Conservation (phyloP, 2,113 vertebrate species). For the Talpa occidentalis region DNA sequence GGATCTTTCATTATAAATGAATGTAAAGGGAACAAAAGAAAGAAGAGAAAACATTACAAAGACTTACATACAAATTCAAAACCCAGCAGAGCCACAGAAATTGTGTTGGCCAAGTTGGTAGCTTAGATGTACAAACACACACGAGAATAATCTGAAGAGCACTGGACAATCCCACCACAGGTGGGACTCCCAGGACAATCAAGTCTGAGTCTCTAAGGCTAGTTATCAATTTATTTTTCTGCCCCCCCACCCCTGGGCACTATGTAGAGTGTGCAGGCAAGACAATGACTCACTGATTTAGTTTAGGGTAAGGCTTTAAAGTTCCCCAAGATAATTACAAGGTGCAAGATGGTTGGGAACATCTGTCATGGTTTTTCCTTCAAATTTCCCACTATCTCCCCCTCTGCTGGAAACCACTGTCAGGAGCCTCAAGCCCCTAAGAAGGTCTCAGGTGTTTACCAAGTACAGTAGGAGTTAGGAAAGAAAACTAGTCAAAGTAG, state of each 20-base stretch:
- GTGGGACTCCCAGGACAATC: background rate
- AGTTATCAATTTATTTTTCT: no score
- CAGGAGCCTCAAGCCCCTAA: background rate
- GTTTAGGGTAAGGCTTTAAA: background rate
- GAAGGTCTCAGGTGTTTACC: background rate
- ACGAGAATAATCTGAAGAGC: background rate
- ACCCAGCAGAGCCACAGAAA: background rate
- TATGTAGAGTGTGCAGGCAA: background rate
- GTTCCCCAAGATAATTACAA: background rate
- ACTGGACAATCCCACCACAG: background rate
- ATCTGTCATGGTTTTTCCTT: background rate
- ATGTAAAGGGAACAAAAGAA: background rate
- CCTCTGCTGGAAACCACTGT: background rate
- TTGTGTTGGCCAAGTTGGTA: background rate
- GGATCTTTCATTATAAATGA: background rate
- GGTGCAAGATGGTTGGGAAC: background rate
- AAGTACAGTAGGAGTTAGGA: background rate
- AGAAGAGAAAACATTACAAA: background rate
- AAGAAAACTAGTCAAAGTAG: background rate
- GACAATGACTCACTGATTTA: background rate
- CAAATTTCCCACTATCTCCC: background rate
- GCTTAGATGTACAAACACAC: background rate
- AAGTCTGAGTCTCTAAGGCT: background rate
- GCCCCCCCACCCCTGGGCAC: no score
- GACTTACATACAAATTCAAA: conserved; percentile 32